Conservation (phyloP, 1,140 invertebrate species). For the Bombus haemorrhoidalis region DNA sequence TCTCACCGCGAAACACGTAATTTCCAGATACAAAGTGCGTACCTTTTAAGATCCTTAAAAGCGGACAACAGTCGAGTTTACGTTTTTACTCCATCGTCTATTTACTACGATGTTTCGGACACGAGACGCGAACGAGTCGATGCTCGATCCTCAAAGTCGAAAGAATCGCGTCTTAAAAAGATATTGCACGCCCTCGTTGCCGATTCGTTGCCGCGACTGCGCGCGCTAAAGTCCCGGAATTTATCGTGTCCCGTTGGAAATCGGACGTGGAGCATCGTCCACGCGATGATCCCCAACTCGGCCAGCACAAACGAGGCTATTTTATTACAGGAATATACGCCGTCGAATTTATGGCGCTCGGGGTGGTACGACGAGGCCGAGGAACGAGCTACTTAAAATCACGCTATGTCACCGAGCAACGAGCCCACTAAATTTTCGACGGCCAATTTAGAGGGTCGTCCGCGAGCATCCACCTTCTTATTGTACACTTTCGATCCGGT, state of each 20-base stretch:
- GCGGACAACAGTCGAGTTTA: too few species aligned
- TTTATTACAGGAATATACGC: constrained; percentile 2
- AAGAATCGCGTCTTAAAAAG: neutral
- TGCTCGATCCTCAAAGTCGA: neutral
- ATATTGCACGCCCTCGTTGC: neutral
- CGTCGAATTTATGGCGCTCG: constrained; percentile 6
- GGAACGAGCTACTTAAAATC: constrained; percentile 15
- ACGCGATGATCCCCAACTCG: neutral
- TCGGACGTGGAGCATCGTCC: constrained; percentile 1
- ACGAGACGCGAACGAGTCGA: too few species aligned
- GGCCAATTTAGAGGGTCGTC: constrained; percentile 1
- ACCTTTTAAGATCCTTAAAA: neutral
- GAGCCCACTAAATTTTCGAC: neutral
- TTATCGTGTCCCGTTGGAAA: constrained; percentile 20
- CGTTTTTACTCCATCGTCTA: too few species aligned
- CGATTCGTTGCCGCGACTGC: neutral
- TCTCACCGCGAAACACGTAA: neutral
- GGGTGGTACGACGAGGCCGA: neutral
- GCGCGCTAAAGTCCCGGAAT: neutral
- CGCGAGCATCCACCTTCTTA: neutral
- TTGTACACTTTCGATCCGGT: neutral
- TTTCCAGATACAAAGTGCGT: neutral
- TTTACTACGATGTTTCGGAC: too few species aligned
- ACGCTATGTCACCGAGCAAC: neutral
- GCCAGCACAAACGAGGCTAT: constrained; percentile 10